phyloP scores from a whole-genome alignment of 2,113 vertebrate genomes.

The Cheirogaleus medius region DNA sequence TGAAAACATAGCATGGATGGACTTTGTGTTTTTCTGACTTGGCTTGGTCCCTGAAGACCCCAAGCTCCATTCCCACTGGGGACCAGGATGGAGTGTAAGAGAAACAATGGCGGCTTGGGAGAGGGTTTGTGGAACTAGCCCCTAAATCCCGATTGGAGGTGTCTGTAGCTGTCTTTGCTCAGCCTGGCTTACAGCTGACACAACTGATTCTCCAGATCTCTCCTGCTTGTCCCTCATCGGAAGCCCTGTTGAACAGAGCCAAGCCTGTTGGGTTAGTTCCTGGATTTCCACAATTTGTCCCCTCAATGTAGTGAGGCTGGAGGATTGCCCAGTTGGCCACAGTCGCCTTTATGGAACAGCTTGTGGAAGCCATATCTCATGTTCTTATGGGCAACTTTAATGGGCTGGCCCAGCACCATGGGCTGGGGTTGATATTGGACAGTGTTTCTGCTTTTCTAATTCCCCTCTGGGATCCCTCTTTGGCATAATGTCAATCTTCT shows the following conservation, averaged over 20 bases:
- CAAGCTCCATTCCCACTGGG: neutral
- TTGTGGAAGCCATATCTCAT: neutral
- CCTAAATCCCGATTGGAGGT: neutral
- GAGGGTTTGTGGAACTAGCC: neutral
- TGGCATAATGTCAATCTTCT: neutral
- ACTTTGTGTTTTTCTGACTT: neutral
- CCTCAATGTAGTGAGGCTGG: neutral
- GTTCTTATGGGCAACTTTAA: neutral
- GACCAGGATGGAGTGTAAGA: neutral
- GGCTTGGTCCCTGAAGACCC: neutral
- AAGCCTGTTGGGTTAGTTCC: neutral
- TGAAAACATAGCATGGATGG: neutral
- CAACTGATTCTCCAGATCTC: neutral
- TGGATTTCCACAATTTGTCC: neutral
- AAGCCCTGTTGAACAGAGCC: neutral
- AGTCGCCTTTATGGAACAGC: neutral
- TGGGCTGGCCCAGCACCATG: neutral
- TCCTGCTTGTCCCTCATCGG: neutral
- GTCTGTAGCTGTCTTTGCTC: neutral
- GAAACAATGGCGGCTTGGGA: neutral
- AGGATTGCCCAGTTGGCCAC: neutral
- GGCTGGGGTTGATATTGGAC: neutral
- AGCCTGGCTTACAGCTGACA: neutral
- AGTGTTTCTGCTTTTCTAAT: neutral
- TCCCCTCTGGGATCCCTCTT: neutral